Conservation (phyloP, 2,888 invertebrate genomes). For the Candidula unifasciata region DNA sequence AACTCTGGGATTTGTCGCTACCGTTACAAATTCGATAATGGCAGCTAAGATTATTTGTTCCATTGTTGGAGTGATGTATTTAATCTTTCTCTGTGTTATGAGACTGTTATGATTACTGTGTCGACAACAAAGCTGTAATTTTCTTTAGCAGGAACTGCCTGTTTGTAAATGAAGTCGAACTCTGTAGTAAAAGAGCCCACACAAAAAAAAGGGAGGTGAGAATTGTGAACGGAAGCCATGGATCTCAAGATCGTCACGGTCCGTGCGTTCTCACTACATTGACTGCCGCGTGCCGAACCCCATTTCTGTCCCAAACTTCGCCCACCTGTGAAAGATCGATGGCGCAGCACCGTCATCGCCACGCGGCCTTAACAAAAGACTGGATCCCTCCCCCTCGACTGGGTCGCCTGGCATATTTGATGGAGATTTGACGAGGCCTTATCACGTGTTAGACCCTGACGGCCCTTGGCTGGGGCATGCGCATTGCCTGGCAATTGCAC, state of each 20-base stretch:
- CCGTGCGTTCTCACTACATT: not conserved
- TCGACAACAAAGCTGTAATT: not conserved
- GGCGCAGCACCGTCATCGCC: constrained; percentile 41
- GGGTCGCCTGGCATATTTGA: constrained; percentile 42
- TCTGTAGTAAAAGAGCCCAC: too few species aligned
- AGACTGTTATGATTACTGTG: not conserved
- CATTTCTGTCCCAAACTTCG: constrained; percentile 23
- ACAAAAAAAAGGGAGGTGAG: not conserved
- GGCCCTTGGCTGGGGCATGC: constrained; percentile 31
- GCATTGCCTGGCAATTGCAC: constrained; percentile 27
- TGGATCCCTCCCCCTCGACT: constrained; percentile 28
- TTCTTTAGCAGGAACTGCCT: not conserved
- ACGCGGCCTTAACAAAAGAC: constrained; percentile 41
- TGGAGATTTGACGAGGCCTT: constrained; percentile 45
- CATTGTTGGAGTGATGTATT: not conserved
- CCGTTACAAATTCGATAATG: too few species aligned
- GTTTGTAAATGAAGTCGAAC: not conserved
- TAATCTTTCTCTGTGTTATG: not conserved
- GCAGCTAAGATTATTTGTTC: too few species aligned
- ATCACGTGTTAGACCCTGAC: constrained; percentile 36
- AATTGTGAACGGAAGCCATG: constrained; percentile 1
- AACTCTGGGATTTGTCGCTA: too few species aligned
- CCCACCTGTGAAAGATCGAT: constrained; percentile 48
- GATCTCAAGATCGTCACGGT: constrained; percentile 16
- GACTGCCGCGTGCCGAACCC: constrained; percentile 30